A percentile compares a stretch with the other conserved stretches of the same genome.
phyloP scores from a whole-genome alignment of 2,113 vertebrate species.

The Tachycineta bicolor region DNA sequence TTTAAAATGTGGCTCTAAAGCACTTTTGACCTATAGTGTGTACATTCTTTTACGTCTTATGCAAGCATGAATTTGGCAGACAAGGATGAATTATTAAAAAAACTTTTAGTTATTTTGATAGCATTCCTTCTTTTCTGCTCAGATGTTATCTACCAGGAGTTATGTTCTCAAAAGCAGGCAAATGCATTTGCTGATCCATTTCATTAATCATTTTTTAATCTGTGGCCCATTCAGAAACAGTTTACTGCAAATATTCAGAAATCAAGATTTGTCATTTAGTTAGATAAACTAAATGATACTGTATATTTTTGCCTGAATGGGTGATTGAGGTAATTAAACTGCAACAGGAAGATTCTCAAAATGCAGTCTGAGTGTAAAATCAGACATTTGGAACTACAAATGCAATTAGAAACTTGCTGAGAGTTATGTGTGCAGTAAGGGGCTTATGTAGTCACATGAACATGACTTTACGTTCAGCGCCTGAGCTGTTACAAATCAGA shows the following conservation, averaged over 20 bases:
- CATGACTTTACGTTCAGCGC: neutral
- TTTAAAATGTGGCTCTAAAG: neutral
- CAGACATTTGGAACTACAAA: neutral
- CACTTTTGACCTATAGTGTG: neutral
- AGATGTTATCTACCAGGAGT: neutral
- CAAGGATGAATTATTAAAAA: neutral
- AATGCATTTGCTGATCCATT: neutral
- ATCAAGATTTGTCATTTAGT: neutral
- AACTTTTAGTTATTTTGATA: neutral
- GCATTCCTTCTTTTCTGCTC: neutral
- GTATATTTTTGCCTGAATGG: neutral
- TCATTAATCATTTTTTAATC: neutral
- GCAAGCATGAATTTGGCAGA: neutral
- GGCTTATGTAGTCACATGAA: accelerated
- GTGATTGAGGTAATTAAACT: neutral
- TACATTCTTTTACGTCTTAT: neutral
- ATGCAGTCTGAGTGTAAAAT: neutral
- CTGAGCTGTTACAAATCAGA: neutral
- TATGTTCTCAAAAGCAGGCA: neutral
- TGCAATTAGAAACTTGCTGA: neutral
- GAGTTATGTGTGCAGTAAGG: neutral
- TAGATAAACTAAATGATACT: neutral
- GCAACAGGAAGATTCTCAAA: neutral
- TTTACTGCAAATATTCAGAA: neutral
- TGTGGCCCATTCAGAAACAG: neutral